Percentiles rank a stretch among this genome's conserved stretches.
phyloP scores from a whole-genome alignment of 1,140 invertebrate species.

The Pteromalus puparum region DNA sequence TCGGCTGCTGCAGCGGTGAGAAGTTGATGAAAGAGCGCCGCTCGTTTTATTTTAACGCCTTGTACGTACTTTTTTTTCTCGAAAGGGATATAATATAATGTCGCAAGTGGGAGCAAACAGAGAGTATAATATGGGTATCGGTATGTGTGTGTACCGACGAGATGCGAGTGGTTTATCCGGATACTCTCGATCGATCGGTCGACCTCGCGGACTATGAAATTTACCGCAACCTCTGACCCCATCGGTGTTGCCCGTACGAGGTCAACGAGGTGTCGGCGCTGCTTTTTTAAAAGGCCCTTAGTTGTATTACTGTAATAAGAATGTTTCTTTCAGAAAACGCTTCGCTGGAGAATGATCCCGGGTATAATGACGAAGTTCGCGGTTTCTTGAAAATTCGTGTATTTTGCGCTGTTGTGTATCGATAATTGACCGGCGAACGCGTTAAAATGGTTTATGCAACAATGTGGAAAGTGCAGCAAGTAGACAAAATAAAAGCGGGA shows the following conservation, averaged over 20 bases:
- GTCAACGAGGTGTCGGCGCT: constrained; percentile 6
- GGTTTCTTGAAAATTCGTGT: background rate
- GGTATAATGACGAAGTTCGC: constrained; percentile 10
- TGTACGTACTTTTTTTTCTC: background rate
- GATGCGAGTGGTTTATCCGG: background rate
- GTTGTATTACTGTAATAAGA: constrained; percentile 6
- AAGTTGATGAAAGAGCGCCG: constrained; percentile 25
- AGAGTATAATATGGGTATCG: background rate
- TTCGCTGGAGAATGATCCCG: background rate
- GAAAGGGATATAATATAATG: background rate
- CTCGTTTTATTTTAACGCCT: background rate
- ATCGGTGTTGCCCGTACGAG: background rate
- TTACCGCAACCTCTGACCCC: constrained; percentile 16
- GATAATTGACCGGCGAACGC: background rate
- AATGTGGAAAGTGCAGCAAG: background rate
- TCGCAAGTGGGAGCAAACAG: background rate
- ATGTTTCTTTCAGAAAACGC: constrained; percentile 17
- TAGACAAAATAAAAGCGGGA: no score
- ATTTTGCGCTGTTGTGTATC: background rate
- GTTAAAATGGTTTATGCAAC: background rate
- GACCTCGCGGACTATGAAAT: background rate
- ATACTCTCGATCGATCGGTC: constrained; percentile 1
- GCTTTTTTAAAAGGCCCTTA: background rate
- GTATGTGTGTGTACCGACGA: background rate
- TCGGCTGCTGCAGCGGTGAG: background rate